Evolutionary conservation across 1,140 invertebrate species (phyloP).

Genomic region (Aphelinus certus): DNA sequence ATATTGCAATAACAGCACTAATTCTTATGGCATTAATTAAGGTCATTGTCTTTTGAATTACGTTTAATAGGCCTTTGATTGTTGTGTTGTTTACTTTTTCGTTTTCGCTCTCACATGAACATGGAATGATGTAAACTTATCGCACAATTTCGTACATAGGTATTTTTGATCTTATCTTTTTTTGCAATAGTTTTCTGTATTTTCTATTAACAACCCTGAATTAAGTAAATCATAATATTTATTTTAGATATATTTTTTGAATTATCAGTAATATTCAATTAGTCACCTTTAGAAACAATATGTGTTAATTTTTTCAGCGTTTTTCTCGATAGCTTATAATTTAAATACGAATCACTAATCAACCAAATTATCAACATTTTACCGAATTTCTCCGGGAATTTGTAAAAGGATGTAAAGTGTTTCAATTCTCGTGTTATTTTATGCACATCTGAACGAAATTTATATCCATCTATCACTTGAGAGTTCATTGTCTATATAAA

Average conservation of each 20-base stretch:
- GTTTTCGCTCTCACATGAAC: conserved; percentile 17
- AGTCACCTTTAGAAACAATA: no score
- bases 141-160: conserved; percentile 40
- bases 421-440: no score
- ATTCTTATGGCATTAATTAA: conserved; percentile 49
- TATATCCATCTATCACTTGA: no score
- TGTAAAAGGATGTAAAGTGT: no score
- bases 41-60: conserved; percentile 42
- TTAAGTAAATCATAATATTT: conserved; percentile 12
- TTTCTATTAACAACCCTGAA: not conserved
- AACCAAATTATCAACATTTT: no score
- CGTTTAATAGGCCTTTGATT: conserved; percentile 54
- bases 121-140: conserved; percentile 33
- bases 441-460: no score
- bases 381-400: no score
- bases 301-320: no score
- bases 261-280: no score
- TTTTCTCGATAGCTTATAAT: no score
- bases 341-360: no score
- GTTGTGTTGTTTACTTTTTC: conserved; percentile 40
- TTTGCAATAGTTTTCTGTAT: conserved; percentile 11
- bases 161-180: conserved; percentile 36
- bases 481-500: no score
- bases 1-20: conserved; percentile 43
- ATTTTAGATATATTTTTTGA: not conserved